These are phyloP conservation scores for Smithornis capensis DNA, from an alignment of 2,113 vertebrate species.

Conservation along the genomic window DNA sequence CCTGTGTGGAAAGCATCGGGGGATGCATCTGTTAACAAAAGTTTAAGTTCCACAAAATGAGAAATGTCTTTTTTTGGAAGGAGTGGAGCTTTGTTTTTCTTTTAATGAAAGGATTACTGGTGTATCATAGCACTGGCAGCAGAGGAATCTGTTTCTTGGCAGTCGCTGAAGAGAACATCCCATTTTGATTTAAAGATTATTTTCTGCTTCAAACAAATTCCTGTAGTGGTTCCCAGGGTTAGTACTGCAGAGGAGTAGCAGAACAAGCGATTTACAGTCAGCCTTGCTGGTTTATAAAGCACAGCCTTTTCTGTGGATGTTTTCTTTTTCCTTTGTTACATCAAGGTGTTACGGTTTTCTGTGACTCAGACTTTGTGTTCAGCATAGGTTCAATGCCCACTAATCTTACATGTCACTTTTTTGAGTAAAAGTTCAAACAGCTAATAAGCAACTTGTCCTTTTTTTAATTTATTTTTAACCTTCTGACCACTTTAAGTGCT, in stretches of 20 bases:
- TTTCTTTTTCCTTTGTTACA: neutral
- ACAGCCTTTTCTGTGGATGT: neutral
- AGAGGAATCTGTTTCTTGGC: conserved; percentile 31
- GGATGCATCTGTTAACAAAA: neutral
- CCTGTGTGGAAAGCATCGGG: neutral
- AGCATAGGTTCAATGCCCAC: neutral
- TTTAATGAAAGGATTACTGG: neutral
- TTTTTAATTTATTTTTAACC: neutral
- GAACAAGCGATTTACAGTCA: neutral
- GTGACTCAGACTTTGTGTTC: neutral
- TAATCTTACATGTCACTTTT: neutral
- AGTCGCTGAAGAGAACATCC: neutral
- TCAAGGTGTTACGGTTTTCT: neutral
- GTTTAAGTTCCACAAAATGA: neutral
- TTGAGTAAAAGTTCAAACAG: neutral
- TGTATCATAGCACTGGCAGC: neutral
- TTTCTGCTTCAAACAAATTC: conserved; percentile 38
- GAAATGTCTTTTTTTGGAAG: neutral
- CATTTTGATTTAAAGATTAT: conserved; percentile 52
- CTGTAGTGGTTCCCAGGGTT: conserved; percentile 21
- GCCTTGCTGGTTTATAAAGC: neutral
- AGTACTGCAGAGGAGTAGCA: neutral
- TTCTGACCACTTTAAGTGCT: neutral
- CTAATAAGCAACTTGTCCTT: neutral
- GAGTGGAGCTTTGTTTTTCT: neutral